Conservation (phyloP, 2,113 vertebrate genomes). For the Scophthalmus maximus region DNA sequence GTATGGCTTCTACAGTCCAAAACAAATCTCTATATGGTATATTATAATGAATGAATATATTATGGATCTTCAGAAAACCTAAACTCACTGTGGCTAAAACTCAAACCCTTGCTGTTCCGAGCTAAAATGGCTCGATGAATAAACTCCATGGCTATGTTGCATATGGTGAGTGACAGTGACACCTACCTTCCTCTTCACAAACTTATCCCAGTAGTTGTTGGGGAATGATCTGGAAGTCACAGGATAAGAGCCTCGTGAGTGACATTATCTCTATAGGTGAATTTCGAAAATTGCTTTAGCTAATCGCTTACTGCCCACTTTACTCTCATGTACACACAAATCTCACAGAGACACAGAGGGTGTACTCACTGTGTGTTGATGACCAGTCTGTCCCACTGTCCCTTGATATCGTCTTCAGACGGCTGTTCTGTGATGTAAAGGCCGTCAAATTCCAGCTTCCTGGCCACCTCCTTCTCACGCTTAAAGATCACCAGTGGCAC, state of each 20-base stretch:
- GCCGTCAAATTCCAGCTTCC: constrained; percentile 96
- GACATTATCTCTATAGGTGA: neutral
- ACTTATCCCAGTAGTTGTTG: constrained; percentile 99
- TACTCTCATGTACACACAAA: too few relatives aligned
- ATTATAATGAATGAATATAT: neutral
- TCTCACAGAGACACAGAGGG: neutral
- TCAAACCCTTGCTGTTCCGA: too few relatives aligned
- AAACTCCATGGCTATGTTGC: too few relatives aligned
- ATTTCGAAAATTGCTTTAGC: neutral
- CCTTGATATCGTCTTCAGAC: constrained; percentile 97
- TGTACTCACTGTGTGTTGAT: constrained; percentile 97
- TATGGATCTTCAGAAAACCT: neutral
- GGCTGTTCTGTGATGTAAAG: constrained; percentile 97
- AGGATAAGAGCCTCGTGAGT: constrained; percentile 5
- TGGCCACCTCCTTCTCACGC: constrained; percentile 95
- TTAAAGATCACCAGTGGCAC: constrained; percentile 98
- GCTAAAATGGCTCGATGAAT: too few relatives aligned
- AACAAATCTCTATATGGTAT: too few relatives aligned
- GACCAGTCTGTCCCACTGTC: constrained; percentile 96
- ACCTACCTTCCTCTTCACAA: constrained; percentile 91
- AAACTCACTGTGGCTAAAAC: too few relatives aligned
- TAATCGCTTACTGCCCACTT: too few relatives aligned
- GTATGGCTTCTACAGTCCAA: too few relatives aligned
- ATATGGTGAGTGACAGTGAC: neutral
- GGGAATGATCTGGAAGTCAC: constrained; percentile 91